Conservation (phyloP, 2,113 vertebrate genomes). For the Lonchura striata region DNA sequence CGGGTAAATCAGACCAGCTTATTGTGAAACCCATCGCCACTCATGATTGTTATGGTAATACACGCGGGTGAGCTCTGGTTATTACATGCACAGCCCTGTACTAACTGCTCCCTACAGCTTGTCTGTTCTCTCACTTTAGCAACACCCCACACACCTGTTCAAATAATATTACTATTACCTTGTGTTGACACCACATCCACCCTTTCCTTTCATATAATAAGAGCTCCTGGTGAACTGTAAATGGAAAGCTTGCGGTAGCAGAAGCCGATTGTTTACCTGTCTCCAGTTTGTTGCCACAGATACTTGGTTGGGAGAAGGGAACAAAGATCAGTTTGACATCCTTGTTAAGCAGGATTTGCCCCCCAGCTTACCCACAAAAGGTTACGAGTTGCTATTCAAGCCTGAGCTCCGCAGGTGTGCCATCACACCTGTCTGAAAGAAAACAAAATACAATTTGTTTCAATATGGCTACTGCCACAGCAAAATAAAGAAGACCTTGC, state of each 20-base stretch:
- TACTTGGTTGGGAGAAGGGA: conserved; percentile 53
- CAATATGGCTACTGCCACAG: conserved; percentile 33
- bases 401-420: conserved; percentile 68
- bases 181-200: conserved; percentile 67
- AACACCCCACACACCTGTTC: conserved; percentile 84
- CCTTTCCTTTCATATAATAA: conserved; percentile 74
- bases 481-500: conserved; percentile 55
- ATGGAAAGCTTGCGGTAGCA: conserved; percentile 68
- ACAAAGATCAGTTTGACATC: conserved; percentile 68
- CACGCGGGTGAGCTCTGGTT: not conserved
- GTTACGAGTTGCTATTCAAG: conserved; percentile 38
- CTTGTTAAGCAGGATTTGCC: conserved; percentile 79
- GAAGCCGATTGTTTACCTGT: conserved; percentile 39
- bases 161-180: conserved; percentile 74
- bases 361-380: conserved; percentile 56
- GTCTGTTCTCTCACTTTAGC: conserved; percentile 59
- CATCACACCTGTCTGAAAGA: conserved; percentile 73
- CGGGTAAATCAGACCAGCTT: conserved; percentile 12
- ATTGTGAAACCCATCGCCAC: conserved; percentile 37
- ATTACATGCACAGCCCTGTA: conserved; percentile 53
- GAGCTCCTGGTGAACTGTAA: conserved; percentile 71
- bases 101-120: conserved; percentile 62
- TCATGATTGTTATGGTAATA: conserved; percentile 15
- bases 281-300: conserved; percentile 59
- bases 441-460: conserved; percentile 68